These are phyloP conservation scores for Fregetta grallaria DNA, from an alignment of 2,113 vertebrate genomes.

Conservation along the genomic window DNA sequence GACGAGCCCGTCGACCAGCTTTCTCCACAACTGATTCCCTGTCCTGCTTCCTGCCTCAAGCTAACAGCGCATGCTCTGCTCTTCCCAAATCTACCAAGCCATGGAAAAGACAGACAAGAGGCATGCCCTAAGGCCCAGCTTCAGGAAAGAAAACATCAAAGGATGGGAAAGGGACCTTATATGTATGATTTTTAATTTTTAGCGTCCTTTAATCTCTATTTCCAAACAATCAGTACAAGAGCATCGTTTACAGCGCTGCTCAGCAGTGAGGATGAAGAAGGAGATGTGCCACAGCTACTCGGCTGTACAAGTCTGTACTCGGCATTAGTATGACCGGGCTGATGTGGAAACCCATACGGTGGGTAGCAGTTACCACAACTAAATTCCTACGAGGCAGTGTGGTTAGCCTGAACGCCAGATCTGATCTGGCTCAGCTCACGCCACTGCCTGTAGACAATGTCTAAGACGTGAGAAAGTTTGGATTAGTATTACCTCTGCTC, in stretches of 20 bases:
- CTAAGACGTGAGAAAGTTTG: background rate
- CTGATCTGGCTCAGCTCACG: slow-evolving; percentile 1
- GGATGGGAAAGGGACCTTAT: background rate
- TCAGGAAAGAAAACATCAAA: background rate
- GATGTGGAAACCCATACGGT: background rate
- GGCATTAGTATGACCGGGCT: background rate
- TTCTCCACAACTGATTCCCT: background rate
- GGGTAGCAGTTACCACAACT: background rate
- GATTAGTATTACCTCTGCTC: background rate
- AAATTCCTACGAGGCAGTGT: background rate
- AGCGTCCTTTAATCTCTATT: background rate
- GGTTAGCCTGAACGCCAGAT: slow-evolving; percentile 4
- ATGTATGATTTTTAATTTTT: background rate
- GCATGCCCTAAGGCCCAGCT: background rate
- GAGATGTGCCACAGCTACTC: background rate
- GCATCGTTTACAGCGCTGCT: background rate
- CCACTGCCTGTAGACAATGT: background rate
- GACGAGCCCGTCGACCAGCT: background rate
- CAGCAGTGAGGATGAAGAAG: background rate
- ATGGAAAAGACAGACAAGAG: background rate
- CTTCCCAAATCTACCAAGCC: background rate
- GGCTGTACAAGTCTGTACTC: background rate
- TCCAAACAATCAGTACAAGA: background rate
- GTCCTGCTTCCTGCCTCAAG: background rate
- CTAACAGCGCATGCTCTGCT: fast-evolving